phyloP scores from a whole-genome alignment of 1,140 invertebrate genomes.

The Brachystomella parvula region DNA sequence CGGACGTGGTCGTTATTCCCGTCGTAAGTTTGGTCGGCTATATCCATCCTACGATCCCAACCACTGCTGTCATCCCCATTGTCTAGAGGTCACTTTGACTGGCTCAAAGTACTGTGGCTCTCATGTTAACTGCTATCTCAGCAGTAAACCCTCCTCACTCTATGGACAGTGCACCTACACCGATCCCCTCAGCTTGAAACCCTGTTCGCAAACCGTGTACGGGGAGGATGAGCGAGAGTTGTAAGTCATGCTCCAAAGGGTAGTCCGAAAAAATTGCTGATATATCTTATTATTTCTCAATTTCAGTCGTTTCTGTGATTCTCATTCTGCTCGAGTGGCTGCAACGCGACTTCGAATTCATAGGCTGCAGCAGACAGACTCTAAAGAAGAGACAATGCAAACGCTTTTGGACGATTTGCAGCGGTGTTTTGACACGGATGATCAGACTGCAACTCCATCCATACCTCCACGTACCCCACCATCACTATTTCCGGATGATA shows the following conservation, averaged over 20 bases:
- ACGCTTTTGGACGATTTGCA: background rate
- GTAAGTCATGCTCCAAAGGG: background rate
- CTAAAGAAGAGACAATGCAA: background rate
- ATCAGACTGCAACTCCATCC: background rate
- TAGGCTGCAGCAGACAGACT: background rate
- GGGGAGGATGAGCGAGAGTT: constrained; percentile 1
- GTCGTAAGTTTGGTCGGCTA: constrained; percentile 2
- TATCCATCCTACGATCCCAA: constrained; percentile 1
- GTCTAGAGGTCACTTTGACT: background rate
- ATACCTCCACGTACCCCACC: background rate
- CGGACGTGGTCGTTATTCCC: background rate
- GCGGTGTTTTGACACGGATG: background rate
- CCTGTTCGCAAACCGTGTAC: background rate
- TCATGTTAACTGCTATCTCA: background rate
- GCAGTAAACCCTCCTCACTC: background rate
- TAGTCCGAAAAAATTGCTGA: background rate
- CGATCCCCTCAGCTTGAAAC: constrained; percentile 1
- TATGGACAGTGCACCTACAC: constrained; percentile 2
- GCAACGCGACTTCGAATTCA: background rate
- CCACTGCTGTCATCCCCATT: background rate
- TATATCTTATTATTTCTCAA: background rate
- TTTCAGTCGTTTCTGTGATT: background rate
- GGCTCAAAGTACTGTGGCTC: constrained; percentile 3
- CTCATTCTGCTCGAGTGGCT: background rate
- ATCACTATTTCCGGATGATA: background rate